phyloP scores from a whole-genome alignment of 2,113 vertebrate species.

The Rhagologus leucostigma region DNA sequence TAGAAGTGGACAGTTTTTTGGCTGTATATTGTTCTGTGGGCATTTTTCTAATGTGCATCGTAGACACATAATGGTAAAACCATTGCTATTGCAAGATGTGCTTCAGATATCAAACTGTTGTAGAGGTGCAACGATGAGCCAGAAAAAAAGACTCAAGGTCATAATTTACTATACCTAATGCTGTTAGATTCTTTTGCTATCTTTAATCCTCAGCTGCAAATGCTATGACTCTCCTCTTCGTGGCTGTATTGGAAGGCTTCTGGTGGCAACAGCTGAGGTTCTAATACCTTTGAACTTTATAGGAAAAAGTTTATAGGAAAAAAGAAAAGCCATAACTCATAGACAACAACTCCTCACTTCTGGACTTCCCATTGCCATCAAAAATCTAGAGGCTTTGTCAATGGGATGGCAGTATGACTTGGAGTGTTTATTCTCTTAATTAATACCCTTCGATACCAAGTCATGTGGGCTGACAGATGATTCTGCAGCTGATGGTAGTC shows the following conservation, averaged over 20 bases:
- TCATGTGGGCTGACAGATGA: background rate
- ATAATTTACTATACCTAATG: background rate
- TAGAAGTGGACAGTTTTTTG: background rate
- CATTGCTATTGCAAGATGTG: background rate
- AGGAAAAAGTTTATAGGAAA: background rate
- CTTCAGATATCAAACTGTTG: background rate
- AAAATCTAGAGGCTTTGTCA: background rate
- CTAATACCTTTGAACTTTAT: background rate
- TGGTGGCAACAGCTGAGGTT: background rate
- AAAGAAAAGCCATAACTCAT: background rate
- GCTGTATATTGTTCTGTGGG: accelerated
- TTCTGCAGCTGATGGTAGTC: background rate
- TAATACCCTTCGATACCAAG: background rate
- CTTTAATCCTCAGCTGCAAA: background rate
- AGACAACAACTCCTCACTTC: background rate
- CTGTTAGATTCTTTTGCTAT: background rate
- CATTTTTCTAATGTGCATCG: background rate
- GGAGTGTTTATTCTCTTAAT: background rate
- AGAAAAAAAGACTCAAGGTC: background rate
- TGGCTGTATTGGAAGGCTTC: background rate
- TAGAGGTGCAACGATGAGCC: background rate
- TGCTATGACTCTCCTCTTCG: background rate
- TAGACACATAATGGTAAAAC: background rate
- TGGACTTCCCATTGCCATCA: background rate
- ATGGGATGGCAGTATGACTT: background rate